Evolutionary conservation across 1,140 invertebrate genomes (phyloP), one percentile per base, ranked within the genome.

Genomic region (Listronotus oregonensis): DNA sequence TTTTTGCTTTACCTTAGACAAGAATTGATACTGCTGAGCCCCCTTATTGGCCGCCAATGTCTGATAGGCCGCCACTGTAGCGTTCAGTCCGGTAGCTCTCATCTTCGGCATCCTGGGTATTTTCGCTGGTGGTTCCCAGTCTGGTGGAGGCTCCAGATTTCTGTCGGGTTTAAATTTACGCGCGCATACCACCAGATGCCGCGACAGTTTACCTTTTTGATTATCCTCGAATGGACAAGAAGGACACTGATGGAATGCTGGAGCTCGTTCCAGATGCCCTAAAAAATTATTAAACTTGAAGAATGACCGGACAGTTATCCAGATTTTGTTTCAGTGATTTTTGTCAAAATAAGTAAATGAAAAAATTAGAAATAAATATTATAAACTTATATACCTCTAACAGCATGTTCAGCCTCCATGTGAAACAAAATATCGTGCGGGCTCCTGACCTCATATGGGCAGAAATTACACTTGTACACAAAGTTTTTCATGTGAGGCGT

Each of bases 211-310:
- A n/a, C 91, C 90, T 79, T 96, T 97, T 59, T 93, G 91, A 76
- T 95, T 95, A 72, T 96, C 93, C 78, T 97, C 95, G 75, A 96
- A 97, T 0, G 93, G 90, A 84, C 96, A 98, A 74, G 95, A 92
- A 0, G 92, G 88, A 79, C 95, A 98, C 73, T 96, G 93, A 80
- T 95, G 95, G 76, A 92, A 92, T 0, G 91, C 87, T 34, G 91
- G 88, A 8, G 93, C 92, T 58, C 91, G 85, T 71, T 96, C 93
- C 40, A 97, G 80, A 64, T 90, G 85, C 10, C 91, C 63, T 65
- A n/a, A 32, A 64, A 64, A 62, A 46, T 9, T 27, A 27, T 27
- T 27, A 27, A 1, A 27, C 21, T 27, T 27, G 21, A 27, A 27
- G 21, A 27, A 3, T 27, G 21, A 5, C 21, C 21, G 21, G 1